Evolutionary conservation across 1,140 invertebrate genomes (phyloP), one percentile per base, ranked within the genome.

Genomic region (Anagrus nilaparvatae): DNA sequence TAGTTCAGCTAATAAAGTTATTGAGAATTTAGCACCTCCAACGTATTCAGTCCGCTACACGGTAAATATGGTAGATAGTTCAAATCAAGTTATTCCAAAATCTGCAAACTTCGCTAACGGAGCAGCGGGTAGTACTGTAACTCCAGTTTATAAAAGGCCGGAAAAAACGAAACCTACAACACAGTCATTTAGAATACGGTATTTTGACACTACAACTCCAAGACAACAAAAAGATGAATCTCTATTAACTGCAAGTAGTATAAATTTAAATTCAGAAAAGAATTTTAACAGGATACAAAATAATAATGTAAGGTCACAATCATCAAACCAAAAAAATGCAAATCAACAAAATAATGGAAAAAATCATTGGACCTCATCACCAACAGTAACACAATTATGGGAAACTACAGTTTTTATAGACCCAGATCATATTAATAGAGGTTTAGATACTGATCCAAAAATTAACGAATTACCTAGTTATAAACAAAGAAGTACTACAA

Each of bases 381-480:
- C 71, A 3, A 54, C 58, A n/a, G 71, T 71, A 0, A 71, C 70
- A 1, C 67, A 70, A 37, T 50, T 75, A 1, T 81, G 77, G 78
- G 73, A 79, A 46, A 77, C 72, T 12, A 77, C 77, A 0, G 70
- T 78, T n/a, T 72, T 72, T 35, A 64, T 83, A 3, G 79, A 84
- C 61, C 81, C 82, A 0, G 72, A 78, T 29, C 75, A 73, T 16
- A 75, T 84, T 16, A 85, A 85, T 53, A 79, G 76, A 47, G 81
- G 72, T 9, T 62, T 78, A 33, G 77, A 64, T 40, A 61, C 59
- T 0, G 52, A 57, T 12, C 44, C 50, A 16, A 62, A 59, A 20
- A 40, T 40, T 27, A 6, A 45, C 21, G 18, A 50, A 18, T 37
- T 32, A 4, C 35, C 47, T 5, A 42, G 27, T 14, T 12, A 49